A percentile compares a stretch with the other conserved stretches of the same genome.
Evolutionary conservation across 2,888 invertebrate species (phyloP).

Genomic region (Palloptera scutellata): DNA sequence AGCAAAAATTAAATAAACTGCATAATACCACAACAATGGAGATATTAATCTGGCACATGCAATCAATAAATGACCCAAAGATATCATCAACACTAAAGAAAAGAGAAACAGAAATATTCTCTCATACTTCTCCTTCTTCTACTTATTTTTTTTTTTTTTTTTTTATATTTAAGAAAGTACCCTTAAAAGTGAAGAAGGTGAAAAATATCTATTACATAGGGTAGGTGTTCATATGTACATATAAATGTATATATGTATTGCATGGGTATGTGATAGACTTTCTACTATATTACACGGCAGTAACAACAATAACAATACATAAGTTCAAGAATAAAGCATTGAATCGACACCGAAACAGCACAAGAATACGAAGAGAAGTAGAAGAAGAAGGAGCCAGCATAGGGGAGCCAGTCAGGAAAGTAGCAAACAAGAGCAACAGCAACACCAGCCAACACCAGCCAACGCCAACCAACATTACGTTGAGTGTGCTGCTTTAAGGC

Average conservation of each 20-base stretch:
- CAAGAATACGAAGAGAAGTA: too few species aligned
- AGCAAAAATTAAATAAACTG: too few species aligned
- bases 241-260: too few species aligned
- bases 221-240: too few species aligned
- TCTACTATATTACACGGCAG: slow-evolving; percentile 19
- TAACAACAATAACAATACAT: slow-evolving; percentile 9
- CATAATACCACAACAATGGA: slow-evolving; percentile 20
- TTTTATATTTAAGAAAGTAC: too few species aligned
- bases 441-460: not conserved
- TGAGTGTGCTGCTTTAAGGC: too few species aligned
- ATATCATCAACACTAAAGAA: slow-evolving; percentile 26
- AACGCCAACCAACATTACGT: not conserved
- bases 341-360: too few species aligned
- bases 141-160: not conserved
- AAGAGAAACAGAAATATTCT: not conserved
- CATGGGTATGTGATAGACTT: not conserved
- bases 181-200: too few species aligned
- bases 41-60: slow-evolving; percentile 30
- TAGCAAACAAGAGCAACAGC: slow-evolving; percentile 3
- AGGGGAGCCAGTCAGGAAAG: not conserved
- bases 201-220: too few species aligned
- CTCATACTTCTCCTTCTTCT: not conserved
- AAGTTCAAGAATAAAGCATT: not conserved
- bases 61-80: slow-evolving; percentile 40
- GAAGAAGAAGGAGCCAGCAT: too few species aligned